Conservation (phyloP, 2,797 vertebrate species). For the Gila robusta region DNA sequence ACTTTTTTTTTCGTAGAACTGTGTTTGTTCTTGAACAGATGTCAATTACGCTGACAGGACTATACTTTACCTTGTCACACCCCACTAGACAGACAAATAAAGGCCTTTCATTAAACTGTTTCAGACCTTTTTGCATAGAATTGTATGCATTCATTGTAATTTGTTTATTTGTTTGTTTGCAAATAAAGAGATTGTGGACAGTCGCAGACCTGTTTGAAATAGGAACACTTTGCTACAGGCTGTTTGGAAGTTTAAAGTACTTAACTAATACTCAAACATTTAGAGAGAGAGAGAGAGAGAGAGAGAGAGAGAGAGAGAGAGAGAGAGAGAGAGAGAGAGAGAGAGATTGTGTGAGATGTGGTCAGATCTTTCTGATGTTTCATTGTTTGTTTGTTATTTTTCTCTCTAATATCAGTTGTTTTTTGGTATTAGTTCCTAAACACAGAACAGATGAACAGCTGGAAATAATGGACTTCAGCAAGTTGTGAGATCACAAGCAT, state of each 20-base stretch:
- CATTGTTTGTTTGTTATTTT: not conserved
- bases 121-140: slow-evolving; percentile 19
- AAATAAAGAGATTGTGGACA: not conserved
- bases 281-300: too few species aligned
- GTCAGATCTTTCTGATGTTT: slow-evolving; percentile 11
- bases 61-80: slow-evolving; percentile 26
- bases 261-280: not conserved
- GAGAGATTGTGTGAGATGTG: not conserved
- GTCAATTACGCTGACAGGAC: slow-evolving; percentile 38
- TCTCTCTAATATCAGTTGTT: not conserved
- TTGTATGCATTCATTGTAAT: not conserved
- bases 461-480: not conserved
- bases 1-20: not conserved
- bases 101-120: slow-evolving; percentile 24
- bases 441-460: not conserved
- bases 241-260: slow-evolving; percentile 7
- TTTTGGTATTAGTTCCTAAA: not conserved
- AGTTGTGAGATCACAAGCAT: not conserved
- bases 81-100: slow-evolving; percentile 18
- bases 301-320: not conserved
- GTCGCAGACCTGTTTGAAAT: not conserved
- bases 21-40: slow-evolving; percentile 28
- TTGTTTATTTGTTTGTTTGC: slow-evolving; percentile 28
- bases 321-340: not conserved
- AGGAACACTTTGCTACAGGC: not conserved